A percentile compares a stretch with the other conserved stretches of the same genome.
Conservation (phyloP, 2,113 vertebrate species). For the Castor canadensis region DNA sequence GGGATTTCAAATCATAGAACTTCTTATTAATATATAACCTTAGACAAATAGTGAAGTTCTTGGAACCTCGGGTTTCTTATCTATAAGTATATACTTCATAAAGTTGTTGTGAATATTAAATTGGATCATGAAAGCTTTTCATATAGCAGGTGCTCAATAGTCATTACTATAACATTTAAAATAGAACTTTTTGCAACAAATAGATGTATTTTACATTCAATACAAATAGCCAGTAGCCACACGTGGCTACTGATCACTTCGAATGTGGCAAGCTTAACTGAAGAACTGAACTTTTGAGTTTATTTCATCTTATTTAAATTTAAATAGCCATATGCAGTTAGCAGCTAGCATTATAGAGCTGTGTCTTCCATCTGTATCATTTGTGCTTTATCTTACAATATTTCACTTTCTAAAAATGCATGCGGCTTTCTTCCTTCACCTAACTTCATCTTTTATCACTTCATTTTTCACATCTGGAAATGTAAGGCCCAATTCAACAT, state of each 20-base stretch:
- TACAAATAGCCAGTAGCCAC: neutral
- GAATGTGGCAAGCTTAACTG: neutral
- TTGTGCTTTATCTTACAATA: neutral
- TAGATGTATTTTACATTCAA: neutral
- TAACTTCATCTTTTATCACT: slow-evolving; percentile 13
- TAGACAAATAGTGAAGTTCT: neutral
- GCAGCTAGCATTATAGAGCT: neutral
- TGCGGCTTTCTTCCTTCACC: neutral
- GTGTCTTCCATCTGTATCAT: neutral
- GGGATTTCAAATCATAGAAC: neutral
- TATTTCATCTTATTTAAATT: slow-evolving; percentile 30
- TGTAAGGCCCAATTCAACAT: neutral
- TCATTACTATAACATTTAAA: neutral
- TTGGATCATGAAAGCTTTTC: neutral
- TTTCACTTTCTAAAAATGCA: neutral
- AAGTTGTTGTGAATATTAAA: neutral
- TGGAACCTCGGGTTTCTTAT: neutral
- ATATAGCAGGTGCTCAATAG: neutral
- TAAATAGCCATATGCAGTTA: neutral
- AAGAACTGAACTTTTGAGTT: slow-evolving; percentile 14
- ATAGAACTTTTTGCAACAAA: neutral
- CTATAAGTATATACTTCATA: neutral
- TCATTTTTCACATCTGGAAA: slow-evolving; percentile 23
- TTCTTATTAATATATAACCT: slow-evolving; percentile 10
- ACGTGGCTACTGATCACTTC: neutral